Evolutionary conservation across 2,888 invertebrate genomes (phyloP).

Genomic region (Neoaliturus tenellus): DNA sequence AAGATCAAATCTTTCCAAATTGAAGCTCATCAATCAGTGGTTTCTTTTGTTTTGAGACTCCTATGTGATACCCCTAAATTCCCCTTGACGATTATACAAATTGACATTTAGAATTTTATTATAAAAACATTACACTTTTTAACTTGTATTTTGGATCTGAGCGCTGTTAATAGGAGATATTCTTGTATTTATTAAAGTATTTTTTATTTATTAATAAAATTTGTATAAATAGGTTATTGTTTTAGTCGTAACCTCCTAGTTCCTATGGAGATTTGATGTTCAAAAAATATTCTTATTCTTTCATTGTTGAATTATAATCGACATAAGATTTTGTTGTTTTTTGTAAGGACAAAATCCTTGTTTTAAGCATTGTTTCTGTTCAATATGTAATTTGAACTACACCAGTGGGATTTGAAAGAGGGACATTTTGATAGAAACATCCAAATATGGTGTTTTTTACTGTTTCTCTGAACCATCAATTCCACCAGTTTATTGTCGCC

Average conservation of each 20-base stretch:
- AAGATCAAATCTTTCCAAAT: slow-evolving; percentile 72
- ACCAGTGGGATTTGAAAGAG: too few relatives aligned
- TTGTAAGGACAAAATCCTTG: too few relatives aligned
- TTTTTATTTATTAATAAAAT: slow-evolving; percentile 51
- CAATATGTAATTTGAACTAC: too few relatives aligned
- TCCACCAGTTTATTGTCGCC: too few relatives aligned
- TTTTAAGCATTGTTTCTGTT: too few relatives aligned
- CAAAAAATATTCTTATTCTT: not conserved
- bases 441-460: too few relatives aligned
- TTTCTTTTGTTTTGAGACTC: slow-evolving; percentile 63
- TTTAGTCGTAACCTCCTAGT: not conserved
- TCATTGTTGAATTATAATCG: too few relatives aligned
- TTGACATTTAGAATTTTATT: slow-evolving; percentile 2
- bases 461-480: too few relatives aligned
- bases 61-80: slow-evolving; percentile 35
- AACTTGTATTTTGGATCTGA: not conserved
- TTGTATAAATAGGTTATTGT: slow-evolving; percentile 36
- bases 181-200: slow-evolving; percentile 39
- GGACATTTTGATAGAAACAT: too few relatives aligned
- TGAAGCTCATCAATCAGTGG: slow-evolving; percentile 69
- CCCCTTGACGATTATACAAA: slow-evolving; percentile 23
- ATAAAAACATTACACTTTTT: not conserved
- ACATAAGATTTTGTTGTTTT: too few relatives aligned
- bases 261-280: slow-evolving; percentile 42
- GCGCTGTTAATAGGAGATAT: not conserved